These are phyloP conservation scores for Mantis religiosa DNA, from an alignment of 2,888 invertebrate genomes.

Conservation along the genomic window DNA sequence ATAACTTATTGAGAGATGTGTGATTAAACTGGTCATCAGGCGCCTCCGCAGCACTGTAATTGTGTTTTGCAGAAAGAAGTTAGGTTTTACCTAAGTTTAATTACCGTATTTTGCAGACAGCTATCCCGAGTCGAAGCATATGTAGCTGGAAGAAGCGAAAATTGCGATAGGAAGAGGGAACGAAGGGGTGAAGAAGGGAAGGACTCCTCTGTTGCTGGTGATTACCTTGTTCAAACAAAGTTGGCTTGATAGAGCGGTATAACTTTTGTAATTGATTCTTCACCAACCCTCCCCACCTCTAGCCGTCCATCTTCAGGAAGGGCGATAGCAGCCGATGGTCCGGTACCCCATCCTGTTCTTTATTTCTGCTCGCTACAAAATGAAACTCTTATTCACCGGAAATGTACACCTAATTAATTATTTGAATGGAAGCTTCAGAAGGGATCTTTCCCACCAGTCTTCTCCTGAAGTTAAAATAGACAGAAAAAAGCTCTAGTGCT, in stretches of 20 bases:
- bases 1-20: no score
- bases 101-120: background rate
- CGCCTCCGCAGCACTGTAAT: no score
- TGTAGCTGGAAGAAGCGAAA: background rate
- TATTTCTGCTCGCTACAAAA: background rate
- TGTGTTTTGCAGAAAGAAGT: no score
- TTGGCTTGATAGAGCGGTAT: constrained; percentile 14
- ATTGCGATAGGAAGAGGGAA: background rate
- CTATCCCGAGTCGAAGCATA: background rate
- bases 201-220: background rate
- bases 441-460: background rate
- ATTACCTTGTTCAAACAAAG: constrained; percentile 17
- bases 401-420: background rate
- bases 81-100: background rate
- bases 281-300: background rate
- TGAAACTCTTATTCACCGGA: background rate
- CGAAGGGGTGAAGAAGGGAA: background rate
- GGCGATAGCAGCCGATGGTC: background rate
- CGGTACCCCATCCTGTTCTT: background rate
- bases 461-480: background rate
- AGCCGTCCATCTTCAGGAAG: background rate
- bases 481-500: no score
- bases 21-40: no score
- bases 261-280: constrained; percentile 25
- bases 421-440: background rate